Evolutionary conservation across 2,888 invertebrate species (phyloP).

Genomic region (Bursaphelenchus okinawaensis): DNA sequence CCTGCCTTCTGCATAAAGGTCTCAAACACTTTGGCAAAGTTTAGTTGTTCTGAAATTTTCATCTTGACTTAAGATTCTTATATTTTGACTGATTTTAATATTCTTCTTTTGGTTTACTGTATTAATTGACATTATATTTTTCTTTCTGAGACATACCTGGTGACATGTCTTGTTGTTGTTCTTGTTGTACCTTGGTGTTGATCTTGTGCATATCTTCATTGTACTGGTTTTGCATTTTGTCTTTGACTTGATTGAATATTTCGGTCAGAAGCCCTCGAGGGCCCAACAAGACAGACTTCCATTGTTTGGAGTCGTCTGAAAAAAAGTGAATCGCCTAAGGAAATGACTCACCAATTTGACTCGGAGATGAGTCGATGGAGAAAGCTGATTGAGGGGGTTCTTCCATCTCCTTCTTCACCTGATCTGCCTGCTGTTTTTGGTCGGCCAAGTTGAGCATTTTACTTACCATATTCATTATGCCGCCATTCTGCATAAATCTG

Average conservation of each 20-base stretch:
- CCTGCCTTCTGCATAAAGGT: constrained; percentile 39
- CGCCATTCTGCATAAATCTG: neutral
- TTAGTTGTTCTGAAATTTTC: constrained; percentile 21
- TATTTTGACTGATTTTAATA: no score
- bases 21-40: constrained; percentile 50
- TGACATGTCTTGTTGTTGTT: constrained; percentile 12
- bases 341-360: neutral
- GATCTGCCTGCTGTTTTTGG: neutral
- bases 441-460: neutral
- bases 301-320: constrained; percentile 22
- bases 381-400: neutral
- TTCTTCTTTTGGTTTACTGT: constrained; percentile 10
- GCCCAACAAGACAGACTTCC: constrained; percentile 45
- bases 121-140: constrained; percentile 1
- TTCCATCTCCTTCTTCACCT: no score
- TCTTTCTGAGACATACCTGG: constrained; percentile 12
- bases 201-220: constrained; percentile 31
- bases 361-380: neutral
- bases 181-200: constrained; percentile 18
- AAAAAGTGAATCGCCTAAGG: neutral
- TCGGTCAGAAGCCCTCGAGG: constrained; percentile 48
- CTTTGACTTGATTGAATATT: constrained; percentile 52
- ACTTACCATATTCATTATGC: neutral
- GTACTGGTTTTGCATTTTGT: constrained; percentile 25
- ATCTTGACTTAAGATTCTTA: neutral